A percentile compares a stretch with the other conserved stretches of the same genome.
These are phyloP conservation scores for Drosophila koepferae DNA, from an alignment of 2,888 invertebrate genomes.

Conservation along the genomic window DNA sequence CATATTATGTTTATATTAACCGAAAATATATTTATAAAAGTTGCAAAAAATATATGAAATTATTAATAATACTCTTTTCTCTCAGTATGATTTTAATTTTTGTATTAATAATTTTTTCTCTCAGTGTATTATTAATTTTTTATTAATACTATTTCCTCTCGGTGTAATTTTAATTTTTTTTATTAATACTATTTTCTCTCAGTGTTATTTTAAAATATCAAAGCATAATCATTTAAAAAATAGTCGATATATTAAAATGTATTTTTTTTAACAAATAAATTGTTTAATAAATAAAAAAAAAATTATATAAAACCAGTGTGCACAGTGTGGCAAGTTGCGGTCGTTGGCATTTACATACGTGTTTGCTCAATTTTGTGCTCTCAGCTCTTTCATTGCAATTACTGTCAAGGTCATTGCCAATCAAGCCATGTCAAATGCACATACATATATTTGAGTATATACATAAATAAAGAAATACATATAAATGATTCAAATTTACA, in stretches of 20 bases:
- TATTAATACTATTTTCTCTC: neutral
- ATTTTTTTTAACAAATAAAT: too few species aligned
- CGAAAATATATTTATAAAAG: too few species aligned
- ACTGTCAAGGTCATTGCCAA: conserved; percentile 49
- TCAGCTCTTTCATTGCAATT: conserved; percentile 38
- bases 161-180: too few species aligned
- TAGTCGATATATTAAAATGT: neutral
- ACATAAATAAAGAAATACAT: neutral
- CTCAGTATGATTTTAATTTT: too few species aligned
- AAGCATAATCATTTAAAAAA: neutral
- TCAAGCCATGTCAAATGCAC: conserved; percentile 11
- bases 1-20: too few species aligned
- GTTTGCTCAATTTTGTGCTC: neutral
- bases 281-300: neutral
- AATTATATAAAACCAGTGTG: neutral
- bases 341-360: conserved; percentile 2
- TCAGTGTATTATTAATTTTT: too few species aligned
- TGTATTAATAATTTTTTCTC: too few species aligned
- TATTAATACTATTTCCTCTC: too few species aligned
- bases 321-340: neutral
- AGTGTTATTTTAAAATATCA: neutral
- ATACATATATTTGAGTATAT: neutral
- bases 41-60: too few species aligned
- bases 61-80: too few species aligned
- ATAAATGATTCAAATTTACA: too few species aligned